Base-by-base conservation (phyloP, 2,113 vertebrate species). In the Xyliphius kryptos region DNA sequence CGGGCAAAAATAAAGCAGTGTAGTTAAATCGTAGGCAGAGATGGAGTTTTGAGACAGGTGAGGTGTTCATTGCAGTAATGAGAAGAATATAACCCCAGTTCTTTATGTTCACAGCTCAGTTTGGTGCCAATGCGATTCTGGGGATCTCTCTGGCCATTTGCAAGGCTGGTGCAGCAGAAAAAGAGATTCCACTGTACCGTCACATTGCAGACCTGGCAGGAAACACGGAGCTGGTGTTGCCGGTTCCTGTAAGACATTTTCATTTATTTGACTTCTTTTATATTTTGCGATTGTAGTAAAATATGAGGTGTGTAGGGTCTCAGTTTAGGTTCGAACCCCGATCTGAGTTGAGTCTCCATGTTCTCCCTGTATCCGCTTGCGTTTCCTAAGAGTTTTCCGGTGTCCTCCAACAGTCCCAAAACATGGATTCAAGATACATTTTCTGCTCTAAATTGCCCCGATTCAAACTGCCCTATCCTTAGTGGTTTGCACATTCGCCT, bases 121-220 rank as follows among this genome's bases (percentile, higher is more conserved):
- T 95, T 52, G 94, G 94, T 0, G 92, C 93, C 66, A 97, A 97
- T 2, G 91, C 91, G 46, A 94, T 97, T 82, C 86, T 97, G 78
- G 94, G 94, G 17, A 90, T 97, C 67, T 96, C 93, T 0, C 81
- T 97, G 56, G 91, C 93, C 0, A 83, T 94, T 64, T 97, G 94
- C 74, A 97, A 97, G 81, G 93, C 94, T 0, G 94, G 93, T 15
- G 93, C 94, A 2, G 90, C 91, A 0, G 92, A 97, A 80, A 91
- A 87, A 73, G 92, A 91, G 0, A 77, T 91, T 65, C 93, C 93
- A 13, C 86, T 97, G 20, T 97, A 97, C 67, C 89, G 93, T 49
- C 94, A 97, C 76, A 94, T 97, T 10, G 94, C 94, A n/a, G 91
- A 95, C 81, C 83, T 97, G 81, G 94, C 94, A 0, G 93, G 94